phyloP scores from a whole-genome alignment of 2,888 invertebrate species.

The Glaucopsyche alexis region DNA sequence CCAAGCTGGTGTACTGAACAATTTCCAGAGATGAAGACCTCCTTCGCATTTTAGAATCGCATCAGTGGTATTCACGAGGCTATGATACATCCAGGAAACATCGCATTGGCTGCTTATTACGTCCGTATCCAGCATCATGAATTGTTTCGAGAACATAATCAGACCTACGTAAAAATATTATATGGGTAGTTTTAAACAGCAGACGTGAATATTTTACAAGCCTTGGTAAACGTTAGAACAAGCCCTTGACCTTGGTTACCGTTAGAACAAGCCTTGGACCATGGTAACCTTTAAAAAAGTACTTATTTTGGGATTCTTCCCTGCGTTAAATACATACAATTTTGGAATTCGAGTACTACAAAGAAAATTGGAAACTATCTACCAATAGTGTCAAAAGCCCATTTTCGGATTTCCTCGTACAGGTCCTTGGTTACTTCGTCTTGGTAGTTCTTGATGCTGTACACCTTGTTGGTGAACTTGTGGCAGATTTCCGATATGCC shows the following conservation, averaged over 20 bases:
- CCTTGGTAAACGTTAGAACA: too few species aligned
- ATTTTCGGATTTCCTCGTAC: slow-evolving; percentile 81
- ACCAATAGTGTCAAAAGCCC: slow-evolving; percentile 85
- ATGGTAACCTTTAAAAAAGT: too few species aligned
- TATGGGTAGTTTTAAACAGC: background rate
- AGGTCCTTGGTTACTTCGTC: slow-evolving; percentile 82
- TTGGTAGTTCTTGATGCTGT: slow-evolving; percentile 80
- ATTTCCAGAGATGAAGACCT: slow-evolving; percentile 83
- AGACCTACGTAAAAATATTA: slow-evolving; percentile 49
- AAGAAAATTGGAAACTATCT: slow-evolving; percentile 12
- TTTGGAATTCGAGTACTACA: too few species aligned
- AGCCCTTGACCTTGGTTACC: too few species aligned
- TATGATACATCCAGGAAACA: slow-evolving; percentile 79
- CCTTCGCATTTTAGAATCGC: slow-evolving; percentile 82
- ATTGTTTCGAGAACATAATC: slow-evolving; percentile 78
- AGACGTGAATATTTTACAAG: too few species aligned
- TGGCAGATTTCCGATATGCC: slow-evolving; percentile 65
- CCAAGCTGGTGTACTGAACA: slow-evolving; percentile 81
- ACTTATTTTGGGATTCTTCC: too few species aligned
- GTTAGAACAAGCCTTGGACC: too few species aligned
- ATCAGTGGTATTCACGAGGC: slow-evolving; percentile 77
- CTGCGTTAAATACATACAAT: too few species aligned
- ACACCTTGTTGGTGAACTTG: slow-evolving; percentile 65
- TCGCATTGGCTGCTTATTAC: slow-evolving; percentile 74
- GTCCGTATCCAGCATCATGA: slow-evolving; percentile 81